Percentiles rank a stretch among this genome's conserved stretches.
phyloP scores from a whole-genome alignment of 2,888 invertebrate species.

The Parascotia fuliginaria region DNA sequence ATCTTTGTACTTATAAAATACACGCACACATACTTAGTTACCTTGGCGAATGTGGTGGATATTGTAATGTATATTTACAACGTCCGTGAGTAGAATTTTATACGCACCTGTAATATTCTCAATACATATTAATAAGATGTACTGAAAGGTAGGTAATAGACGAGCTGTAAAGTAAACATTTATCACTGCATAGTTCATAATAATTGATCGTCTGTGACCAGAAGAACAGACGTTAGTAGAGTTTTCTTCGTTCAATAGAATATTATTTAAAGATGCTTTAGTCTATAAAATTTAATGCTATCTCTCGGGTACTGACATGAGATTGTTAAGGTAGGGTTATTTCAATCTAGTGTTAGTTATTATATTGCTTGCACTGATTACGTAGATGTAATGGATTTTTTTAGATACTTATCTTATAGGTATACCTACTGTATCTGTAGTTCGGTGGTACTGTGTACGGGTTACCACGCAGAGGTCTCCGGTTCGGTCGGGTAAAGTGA shows the following conservation, averaged over 20 bases:
- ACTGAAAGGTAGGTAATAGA: conserved; percentile 1
- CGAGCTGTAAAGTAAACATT: conserved; percentile 12
- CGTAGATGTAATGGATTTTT: not conserved
- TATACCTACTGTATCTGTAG: too few relatives aligned
- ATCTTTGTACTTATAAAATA: not conserved
- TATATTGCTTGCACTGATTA: conserved; percentile 28
- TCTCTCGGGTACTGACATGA: conserved; percentile 25
- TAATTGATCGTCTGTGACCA: conserved; percentile 13
- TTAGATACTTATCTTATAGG: not conserved
- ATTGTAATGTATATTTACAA: conserved; percentile 23
- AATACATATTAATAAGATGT: conserved; percentile 38
- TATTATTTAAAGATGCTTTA: conserved; percentile 35
- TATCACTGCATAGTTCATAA: conserved; percentile 18
- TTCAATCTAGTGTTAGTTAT: conserved; percentile 26
- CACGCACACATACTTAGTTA: not conserved
- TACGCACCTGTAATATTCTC: conserved; percentile 15
- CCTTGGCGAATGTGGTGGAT: conserved; percentile 13
- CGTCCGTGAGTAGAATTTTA: conserved; percentile 36
- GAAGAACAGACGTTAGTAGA: conserved; percentile 35
- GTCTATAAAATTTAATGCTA: conserved; percentile 38
- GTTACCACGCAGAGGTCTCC: too few relatives aligned
- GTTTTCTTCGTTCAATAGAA: conserved; percentile 26
- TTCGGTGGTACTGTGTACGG: too few relatives aligned
- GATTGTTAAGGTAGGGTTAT: conserved; percentile 28
- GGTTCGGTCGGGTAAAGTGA: too few relatives aligned